A percentile compares a stretch with the other conserved stretches of the same genome.
Conservation (phyloP, 53 echinoderm and acorn worm genomes). For the Hippasteria phrygiana region DNA sequence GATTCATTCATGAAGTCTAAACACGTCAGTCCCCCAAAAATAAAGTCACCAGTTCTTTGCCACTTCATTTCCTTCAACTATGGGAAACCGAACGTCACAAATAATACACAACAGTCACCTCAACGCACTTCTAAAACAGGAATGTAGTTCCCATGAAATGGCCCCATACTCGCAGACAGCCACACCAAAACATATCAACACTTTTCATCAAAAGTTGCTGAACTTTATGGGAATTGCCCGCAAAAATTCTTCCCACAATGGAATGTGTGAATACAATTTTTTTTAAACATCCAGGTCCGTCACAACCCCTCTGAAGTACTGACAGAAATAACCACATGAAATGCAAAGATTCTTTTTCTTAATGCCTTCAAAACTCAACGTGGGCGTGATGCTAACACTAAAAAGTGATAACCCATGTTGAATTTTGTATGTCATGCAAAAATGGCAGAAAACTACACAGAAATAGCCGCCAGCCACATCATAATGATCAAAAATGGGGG, state of each 20-base stretch:
- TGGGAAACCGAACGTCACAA: conserved; percentile 6
- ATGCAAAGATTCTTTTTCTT: no score
- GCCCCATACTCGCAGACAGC: not conserved
- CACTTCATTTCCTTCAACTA: not conserved
- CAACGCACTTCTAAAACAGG: not conserved
- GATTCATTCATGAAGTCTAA: not conserved
- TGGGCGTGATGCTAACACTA: no score
- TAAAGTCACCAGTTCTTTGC: not conserved
- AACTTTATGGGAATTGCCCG: conserved; percentile 50
- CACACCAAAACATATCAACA: not conserved
- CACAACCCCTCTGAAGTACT: not conserved
- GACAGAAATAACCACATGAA: no score
- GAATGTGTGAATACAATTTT: conserved; percentile 19
- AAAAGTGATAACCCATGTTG: no score
- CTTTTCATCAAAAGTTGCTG: not conserved
- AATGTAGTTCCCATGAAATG: not conserved
- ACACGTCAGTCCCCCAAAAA: not conserved
- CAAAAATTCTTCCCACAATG: conserved; percentile 55
- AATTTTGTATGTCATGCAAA: no score
- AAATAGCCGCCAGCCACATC: no score
- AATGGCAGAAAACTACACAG: no score
- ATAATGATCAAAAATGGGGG: no score
- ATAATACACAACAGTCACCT: conserved; percentile 35
- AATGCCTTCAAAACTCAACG: no score
- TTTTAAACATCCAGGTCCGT: not conserved